phyloP scores from a whole-genome alignment of 1,140 invertebrate genomes.

The Cyclargus thomasi region DNA sequence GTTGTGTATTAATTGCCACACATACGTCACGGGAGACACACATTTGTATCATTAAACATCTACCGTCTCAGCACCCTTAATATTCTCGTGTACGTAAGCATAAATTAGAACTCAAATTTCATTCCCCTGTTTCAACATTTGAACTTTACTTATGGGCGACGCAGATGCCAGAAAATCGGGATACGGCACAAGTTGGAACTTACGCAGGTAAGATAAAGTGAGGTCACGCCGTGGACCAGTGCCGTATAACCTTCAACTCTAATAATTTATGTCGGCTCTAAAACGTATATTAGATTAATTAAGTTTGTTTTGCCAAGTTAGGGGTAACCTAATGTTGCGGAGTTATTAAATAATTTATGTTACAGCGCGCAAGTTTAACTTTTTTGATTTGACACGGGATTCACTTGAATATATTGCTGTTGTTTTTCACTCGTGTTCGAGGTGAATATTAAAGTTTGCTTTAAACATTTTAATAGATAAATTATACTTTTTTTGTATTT shows the following conservation, averaged over 20 bases:
- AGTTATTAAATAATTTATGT: slow-evolving; percentile 10
- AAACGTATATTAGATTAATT: slow-evolving; percentile 16
- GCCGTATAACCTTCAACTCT: slow-evolving; percentile 18
- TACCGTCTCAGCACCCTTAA: slow-evolving; percentile 44
- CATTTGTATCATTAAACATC: slow-evolving; percentile 42
- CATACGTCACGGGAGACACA: slow-evolving; percentile 50
- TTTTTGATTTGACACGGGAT: slow-evolving; percentile 1
- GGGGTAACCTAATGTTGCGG: slow-evolving; percentile 2
- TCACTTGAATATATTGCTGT: neutral
- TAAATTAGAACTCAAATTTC: slow-evolving; percentile 64
- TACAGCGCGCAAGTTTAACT: neutral
- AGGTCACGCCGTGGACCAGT: slow-evolving; percentile 21
- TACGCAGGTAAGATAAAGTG: slow-evolving; percentile 29
- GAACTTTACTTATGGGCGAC: slow-evolving; percentile 52
- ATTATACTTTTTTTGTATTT: too few species aligned
- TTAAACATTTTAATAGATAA: too few species aligned
- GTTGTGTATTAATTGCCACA: slow-evolving; percentile 45
- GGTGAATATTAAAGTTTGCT: too few species aligned
- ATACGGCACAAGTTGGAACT: slow-evolving; percentile 33
- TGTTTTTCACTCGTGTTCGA: neutral
- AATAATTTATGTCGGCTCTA: slow-evolving; percentile 16
- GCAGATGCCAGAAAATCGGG: slow-evolving; percentile 40
- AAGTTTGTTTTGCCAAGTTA: slow-evolving; percentile 2
- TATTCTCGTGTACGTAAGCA: slow-evolving; percentile 49
- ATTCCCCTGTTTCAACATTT: slow-evolving; percentile 63